Evolutionary conservation across 2,797 vertebrate species (phyloP), one percentile per base, ranked within the genome.

Genomic region (Ctenopoma kingsleyae): DNA sequence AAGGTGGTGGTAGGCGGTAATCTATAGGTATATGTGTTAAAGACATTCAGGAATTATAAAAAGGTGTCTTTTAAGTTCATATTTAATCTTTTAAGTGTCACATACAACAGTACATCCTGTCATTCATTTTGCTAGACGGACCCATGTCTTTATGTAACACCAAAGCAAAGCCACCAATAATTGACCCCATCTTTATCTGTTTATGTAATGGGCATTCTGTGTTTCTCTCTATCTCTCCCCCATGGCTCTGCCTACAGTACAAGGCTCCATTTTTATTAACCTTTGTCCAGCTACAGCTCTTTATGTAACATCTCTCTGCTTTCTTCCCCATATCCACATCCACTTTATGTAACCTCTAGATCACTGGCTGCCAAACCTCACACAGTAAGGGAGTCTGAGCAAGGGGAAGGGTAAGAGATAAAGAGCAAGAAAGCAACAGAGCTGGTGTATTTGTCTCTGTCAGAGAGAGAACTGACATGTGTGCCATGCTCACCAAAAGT

Each of bases 181-280:
- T 82, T 91, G 86, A 76, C 78, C 78, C 76, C 86, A 86, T 90
- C 89, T 89, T 92, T 85, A 94, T 93, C 91, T 82, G 77, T 87
- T 94, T 94, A 94, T 87, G 87, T 93, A 94, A 93, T 83, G 80
- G 66, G 74, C 79, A 85, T 92, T 92, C 91, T 91, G 81, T 84
- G 66, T 54, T 58, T 71, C 38, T 7, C 40, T 7, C 40, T 8
- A 61, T 63, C 67, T 72, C 84, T 50, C 81, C 78, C 82, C 66
- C 65, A 30, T 80, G 74, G 71, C 81, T 74, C 58, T 81, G 81
- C 67, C 74, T 69, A 83, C 87, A 89, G 78, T 87, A 65, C 78
- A 89, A 92, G 87, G 85, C 86, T 88, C 73, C 85, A 86, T 93
- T 88, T 93, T 91, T 89, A 92, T 94, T 91, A 93, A 94, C 93